Percentiles rank a stretch among this genome's conserved stretches.
These are phyloP conservation scores for Drosophila nigritarsus DNA, from an alignment of 2,888 invertebrate genomes.

Conservation along the genomic window DNA sequence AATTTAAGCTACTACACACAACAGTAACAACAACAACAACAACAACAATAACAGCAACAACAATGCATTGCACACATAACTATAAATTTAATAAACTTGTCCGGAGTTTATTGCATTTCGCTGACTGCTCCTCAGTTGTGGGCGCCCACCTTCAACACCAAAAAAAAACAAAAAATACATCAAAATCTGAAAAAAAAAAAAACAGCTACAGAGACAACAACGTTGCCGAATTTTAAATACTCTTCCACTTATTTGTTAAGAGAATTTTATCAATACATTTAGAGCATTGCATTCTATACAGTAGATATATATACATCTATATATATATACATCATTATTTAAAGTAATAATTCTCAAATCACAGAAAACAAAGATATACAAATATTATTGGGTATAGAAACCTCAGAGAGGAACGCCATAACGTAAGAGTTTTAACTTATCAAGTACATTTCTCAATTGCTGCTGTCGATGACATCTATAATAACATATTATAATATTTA, in stretches of 20 bases:
- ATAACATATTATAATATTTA: too few relatives aligned
- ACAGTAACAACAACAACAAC: slow-evolving; percentile 5
- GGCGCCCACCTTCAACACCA: slow-evolving; percentile 13
- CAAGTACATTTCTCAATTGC: not conserved
- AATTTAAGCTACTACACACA: slow-evolving; percentile 36
- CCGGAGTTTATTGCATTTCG: slow-evolving; percentile 73
- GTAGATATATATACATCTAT: not conserved
- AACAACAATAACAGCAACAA: slow-evolving; percentile 17
- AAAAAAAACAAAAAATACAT: slow-evolving; percentile 11
- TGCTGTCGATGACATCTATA: not conserved
- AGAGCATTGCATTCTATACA: not conserved
- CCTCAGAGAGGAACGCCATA: not conserved
- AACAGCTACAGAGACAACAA: not conserved
- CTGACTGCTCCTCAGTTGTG: slow-evolving; percentile 43
- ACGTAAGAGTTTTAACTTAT: not conserved
- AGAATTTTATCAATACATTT: not conserved
- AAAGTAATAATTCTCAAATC: not conserved
- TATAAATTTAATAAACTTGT: slow-evolving; percentile 77
- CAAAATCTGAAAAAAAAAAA: not conserved
- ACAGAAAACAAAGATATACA: not conserved
- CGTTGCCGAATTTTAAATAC: not conserved
- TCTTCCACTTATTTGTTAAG: not conserved
- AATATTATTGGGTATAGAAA: not conserved
- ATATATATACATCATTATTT: too few relatives aligned
- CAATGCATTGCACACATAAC: slow-evolving; percentile 54